phyloP scores from a whole-genome alignment of 2,888 invertebrate species.

The Megaustenia siamemsis region DNA sequence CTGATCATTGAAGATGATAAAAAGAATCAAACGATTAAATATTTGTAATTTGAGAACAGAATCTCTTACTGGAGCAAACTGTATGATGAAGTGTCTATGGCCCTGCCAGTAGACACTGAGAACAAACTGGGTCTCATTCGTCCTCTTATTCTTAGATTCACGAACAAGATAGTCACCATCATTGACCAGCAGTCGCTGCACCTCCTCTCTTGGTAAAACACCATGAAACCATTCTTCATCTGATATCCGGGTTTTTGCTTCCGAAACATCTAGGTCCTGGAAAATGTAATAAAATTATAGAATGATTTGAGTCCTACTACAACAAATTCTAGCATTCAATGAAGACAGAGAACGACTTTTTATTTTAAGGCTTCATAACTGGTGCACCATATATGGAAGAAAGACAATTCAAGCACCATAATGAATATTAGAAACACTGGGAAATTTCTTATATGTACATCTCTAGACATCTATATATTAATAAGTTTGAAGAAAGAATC shows the following conservation, averaged over 20 bases:
- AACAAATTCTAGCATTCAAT: no score
- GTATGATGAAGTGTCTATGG: conserved; percentile 97
- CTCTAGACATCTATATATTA: no score
- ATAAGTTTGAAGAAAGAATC: no score
- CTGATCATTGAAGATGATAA: no score
- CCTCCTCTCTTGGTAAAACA: conserved; percentile 96
- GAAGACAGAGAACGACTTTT: no score
- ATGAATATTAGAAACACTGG: no score
- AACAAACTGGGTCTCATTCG: conserved; percentile 88
- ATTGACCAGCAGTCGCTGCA: conserved; percentile 91
- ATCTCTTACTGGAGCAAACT: conserved; percentile 91
- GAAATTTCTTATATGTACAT: no score
- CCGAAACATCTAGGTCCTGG: conserved; percentile 36
- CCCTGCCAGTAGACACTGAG: conserved; percentile 97
- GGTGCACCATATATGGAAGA: no score
- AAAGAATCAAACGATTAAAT: no score
- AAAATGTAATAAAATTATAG: not conserved
- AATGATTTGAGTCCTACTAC: not conserved
- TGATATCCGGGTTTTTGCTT: conserved; percentile 81
- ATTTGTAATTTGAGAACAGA: no score
- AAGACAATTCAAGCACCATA: no score
- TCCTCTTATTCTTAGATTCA: conserved; percentile 84
- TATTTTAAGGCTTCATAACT: no score
- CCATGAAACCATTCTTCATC: conserved; percentile 98
- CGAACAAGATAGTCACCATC: conserved; percentile 97